phyloP scores from a whole-genome alignment of 2,113 vertebrate genomes.

The Oxygymnocypris stewartii region DNA sequence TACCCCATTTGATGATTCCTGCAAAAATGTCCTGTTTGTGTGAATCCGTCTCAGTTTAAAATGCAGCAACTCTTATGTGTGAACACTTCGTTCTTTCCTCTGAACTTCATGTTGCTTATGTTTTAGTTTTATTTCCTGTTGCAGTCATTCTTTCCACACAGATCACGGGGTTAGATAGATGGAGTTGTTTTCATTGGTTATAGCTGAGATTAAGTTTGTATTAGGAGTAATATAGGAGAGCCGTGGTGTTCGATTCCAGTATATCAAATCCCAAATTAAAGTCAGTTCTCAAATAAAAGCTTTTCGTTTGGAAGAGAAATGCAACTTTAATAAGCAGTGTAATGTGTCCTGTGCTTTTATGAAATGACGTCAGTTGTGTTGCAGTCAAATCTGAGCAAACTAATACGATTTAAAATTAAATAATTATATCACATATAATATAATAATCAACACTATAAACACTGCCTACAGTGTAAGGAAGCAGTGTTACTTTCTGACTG shows the following conservation, averaged over 20 bases:
- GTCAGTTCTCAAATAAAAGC: not conserved
- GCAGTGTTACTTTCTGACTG: not conserved
- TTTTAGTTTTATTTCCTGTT: not conserved
- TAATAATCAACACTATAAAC: not conserved
- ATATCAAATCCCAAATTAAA: not conserved
- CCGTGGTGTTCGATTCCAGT: not conserved
- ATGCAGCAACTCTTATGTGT: not conserved
- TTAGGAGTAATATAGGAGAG: not conserved
- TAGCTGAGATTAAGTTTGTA: not conserved
- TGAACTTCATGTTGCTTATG: not conserved
- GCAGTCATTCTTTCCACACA: not conserved
- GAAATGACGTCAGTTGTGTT: too few relatives aligned
- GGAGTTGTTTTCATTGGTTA: not conserved
- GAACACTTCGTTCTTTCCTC: not conserved
- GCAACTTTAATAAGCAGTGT: too few relatives aligned
- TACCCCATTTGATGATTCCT: not conserved
- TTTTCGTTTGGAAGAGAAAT: not conserved
- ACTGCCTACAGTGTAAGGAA: not conserved
- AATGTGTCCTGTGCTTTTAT: not conserved
- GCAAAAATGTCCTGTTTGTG: not conserved
- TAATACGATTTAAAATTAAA: not conserved
- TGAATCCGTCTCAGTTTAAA: not conserved
- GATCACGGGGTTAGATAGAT: not conserved
- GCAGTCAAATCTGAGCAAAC: not conserved
- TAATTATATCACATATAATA: not conserved